Base-by-base conservation (phyloP, 2,888 invertebrate species). In the Melinopterus prodromus region DNA sequence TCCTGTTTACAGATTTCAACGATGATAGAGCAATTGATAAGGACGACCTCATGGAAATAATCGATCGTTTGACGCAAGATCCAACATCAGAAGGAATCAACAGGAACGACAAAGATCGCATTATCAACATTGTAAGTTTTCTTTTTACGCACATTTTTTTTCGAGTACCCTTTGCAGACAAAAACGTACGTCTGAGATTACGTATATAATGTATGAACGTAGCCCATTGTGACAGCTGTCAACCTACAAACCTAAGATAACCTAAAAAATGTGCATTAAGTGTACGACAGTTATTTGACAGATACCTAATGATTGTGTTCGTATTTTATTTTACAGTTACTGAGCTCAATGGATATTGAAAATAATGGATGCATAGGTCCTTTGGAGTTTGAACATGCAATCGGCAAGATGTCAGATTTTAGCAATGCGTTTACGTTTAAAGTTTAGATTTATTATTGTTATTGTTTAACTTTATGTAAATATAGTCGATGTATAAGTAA, bases 341-440 rank as follows among this genome's bases (percentile, higher is more conserved):
- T 94, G 76, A 87, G 92, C 76, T 93, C 93, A 89, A 92, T 93
- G 86, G 92, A 93, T 85, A 87, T 93, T 70, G 92, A 92, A 85
- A 88, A 89, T 80, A 91, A 90, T 37, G 92, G 92, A 12, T 90
- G 90, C 80, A 92, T 94, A 80, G 91, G 92, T 6, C 85, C 90
- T 35, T 88, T 90, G 82, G 93, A 94, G 88, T 94, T 94, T 85
- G 89, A 91, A 82, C 91, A 93, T 82, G 91, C 92, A 0, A 89
- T 93, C 83, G 87, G 91, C 2, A 92, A 93, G 87, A 91, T 93
- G 86, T 91, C 93, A 0, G 94, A 94, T 84, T 93, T 94, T 86
- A 85, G 90, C 12, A 89, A 90, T 71, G 90, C 92, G 0, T 93
- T 94, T 87, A 91, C 92, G 84, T 92, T 93, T 84, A 90, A 91